Conservation (phyloP, 2,888 invertebrate genomes). For the Cremastinae sp. region DNA sequence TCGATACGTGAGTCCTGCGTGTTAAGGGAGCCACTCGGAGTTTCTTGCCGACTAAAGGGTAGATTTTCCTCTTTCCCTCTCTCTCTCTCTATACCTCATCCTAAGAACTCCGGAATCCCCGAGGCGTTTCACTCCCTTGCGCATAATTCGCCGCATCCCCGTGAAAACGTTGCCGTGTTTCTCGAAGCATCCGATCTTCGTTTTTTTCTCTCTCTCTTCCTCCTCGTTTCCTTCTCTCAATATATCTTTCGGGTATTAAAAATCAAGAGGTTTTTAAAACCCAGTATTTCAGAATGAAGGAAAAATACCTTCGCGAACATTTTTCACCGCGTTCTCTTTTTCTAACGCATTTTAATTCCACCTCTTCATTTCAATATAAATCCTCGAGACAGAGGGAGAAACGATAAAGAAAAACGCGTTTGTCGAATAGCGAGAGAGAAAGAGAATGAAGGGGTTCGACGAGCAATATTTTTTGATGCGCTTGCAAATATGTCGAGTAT, state of each 20-base stretch:
- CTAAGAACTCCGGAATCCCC: slow-evolving; percentile 20
- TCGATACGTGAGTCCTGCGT: slow-evolving; percentile 45
- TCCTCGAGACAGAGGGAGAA: not conserved
- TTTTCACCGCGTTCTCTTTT: not conserved
- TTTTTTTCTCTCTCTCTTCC: slow-evolving; percentile 5
- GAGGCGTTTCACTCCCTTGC: slow-evolving; percentile 30
- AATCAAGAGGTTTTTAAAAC: slow-evolving; percentile 22
- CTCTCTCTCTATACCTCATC: not conserved
- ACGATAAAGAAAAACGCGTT: not conserved
- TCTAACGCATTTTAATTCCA: not conserved
- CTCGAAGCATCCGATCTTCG: slow-evolving; percentile 17
- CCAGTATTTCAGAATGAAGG: not conserved
- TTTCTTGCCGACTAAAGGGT: slow-evolving; percentile 19
- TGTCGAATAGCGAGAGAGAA: slow-evolving; percentile 1
- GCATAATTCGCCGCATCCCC: slow-evolving; percentile 49
- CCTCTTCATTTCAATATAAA: no score
- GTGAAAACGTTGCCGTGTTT: slow-evolving; percentile 19
- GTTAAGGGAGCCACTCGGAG: slow-evolving; percentile 27
- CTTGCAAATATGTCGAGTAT: slow-evolving; percentile 13
- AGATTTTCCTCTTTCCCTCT: slow-evolving; percentile 8
- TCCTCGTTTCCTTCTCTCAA: slow-evolving; percentile 12
- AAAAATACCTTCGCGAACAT: slow-evolving; percentile 7
- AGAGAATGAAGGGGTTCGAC: not conserved
- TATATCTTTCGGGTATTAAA: slow-evolving; percentile 32
- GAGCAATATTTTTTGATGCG: slow-evolving; percentile 27